Percentiles rank a stretch among this genome's conserved stretches.
Evolutionary conservation across 2,113 vertebrate genomes (phyloP).

Genomic region (Balaenoptera acutorostrata): DNA sequence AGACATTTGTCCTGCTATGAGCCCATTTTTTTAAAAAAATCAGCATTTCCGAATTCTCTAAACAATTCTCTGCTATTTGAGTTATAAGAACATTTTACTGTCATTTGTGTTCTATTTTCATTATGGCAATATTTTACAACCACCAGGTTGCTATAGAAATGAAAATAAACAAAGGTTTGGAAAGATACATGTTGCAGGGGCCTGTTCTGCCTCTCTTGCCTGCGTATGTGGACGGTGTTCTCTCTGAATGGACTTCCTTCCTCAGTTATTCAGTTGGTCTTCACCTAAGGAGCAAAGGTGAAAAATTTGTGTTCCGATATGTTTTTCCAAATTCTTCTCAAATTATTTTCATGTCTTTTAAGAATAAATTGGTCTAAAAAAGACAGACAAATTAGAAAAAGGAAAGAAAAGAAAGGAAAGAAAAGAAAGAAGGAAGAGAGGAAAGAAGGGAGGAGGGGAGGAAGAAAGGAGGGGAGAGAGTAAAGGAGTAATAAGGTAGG

Average conservation of each 20-base stretch:
- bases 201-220: not conserved
- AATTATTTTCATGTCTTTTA: not conserved
- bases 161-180: conserved; percentile 58
- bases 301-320: not conserved
- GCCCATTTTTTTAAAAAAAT: not conserved
- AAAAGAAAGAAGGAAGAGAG: not conserved
- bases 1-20: conserved; percentile 25
- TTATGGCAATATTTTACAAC: conserved; percentile 43
- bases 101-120: conserved; percentile 52
- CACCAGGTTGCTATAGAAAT: conserved; percentile 52
- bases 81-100: conserved; percentile 48
- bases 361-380: not conserved
- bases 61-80: conserved; percentile 51
- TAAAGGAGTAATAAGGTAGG: not conserved
- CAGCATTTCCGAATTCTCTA: not conserved
- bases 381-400: not conserved
- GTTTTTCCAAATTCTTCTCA: not conserved
- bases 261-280: not conserved
- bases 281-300: not conserved
- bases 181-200: conserved; percentile 4
- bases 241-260: not conserved
- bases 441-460: not conserved
- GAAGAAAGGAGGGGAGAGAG: not conserved
- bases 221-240: not conserved
- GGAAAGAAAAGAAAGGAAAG: not conserved